Evolutionary conservation across 2,888 invertebrate genomes (phyloP).

Genomic region (Podotricha telesiphe): DNA sequence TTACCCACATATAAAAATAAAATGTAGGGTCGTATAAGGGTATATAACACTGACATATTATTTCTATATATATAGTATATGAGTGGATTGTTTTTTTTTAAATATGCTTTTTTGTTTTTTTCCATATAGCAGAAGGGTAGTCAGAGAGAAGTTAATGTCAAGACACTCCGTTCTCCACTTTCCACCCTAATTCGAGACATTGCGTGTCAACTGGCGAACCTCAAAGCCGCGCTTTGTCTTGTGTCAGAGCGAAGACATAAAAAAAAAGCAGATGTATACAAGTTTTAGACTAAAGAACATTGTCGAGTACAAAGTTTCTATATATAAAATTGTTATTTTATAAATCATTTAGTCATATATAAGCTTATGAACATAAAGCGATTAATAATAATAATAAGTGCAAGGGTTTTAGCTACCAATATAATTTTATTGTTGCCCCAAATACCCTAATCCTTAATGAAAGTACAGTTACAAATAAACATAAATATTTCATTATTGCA

Average conservation of each 20-base stretch:
- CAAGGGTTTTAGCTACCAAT: conserved; percentile 11
- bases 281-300: too few relatives aligned
- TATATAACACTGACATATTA: background rate
- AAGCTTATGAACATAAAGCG: background rate
- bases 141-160: too few relatives aligned
- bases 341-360: background rate
- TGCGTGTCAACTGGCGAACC: too few relatives aligned
- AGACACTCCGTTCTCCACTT: too few relatives aligned
- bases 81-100: background rate
- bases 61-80: background rate
- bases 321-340: background rate
- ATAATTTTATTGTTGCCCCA: conserved; percentile 32
- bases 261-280: too few relatives aligned
- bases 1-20: conserved; percentile 16
- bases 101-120: background rate
- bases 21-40: background rate
- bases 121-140: too few relatives aligned
- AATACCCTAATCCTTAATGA: conserved; percentile 32
- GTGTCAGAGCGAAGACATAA: too few relatives aligned
- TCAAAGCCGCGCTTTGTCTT: too few relatives aligned
- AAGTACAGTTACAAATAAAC: conserved; percentile 56
- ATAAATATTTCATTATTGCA: conserved; percentile 67
- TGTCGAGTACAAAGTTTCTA: background rate
- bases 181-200: too few relatives aligned
- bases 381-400: conserved; percentile 11